These are phyloP conservation scores for Chlorops oryzae DNA, from an alignment of 1,140 invertebrate species.

Conservation along the genomic window DNA sequence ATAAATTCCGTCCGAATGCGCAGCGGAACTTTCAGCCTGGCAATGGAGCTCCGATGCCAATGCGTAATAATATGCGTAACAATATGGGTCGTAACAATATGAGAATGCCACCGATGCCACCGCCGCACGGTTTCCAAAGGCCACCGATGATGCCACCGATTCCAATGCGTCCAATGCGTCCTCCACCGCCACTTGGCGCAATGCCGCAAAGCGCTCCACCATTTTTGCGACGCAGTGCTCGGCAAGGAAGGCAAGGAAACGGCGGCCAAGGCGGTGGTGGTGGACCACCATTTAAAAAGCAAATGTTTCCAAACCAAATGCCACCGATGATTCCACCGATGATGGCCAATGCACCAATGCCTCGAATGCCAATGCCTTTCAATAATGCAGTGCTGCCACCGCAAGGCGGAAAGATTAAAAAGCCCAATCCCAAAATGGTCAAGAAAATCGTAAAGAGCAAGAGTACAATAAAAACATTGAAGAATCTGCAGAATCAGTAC, in stretches of 20 bases:
- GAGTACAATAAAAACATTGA: slow-evolving; percentile 41
- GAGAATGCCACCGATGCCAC: slow-evolving; percentile 24
- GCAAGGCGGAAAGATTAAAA: slow-evolving; percentile 32
- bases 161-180: slow-evolving; percentile 31
- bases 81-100: slow-evolving; percentile 8
- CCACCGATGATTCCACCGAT: slow-evolving; percentile 24
- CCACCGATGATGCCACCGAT: slow-evolving; percentile 24
- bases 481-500: slow-evolving; percentile 45
- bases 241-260: neutral
- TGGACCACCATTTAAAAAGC: too few species aligned
- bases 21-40: slow-evolving; percentile 9
- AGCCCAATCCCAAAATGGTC: slow-evolving; percentile 33
- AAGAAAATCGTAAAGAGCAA: slow-evolving; percentile 38
- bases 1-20: slow-evolving; percentile 18
- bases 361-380: slow-evolving; percentile 18
- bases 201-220: slow-evolving; percentile 14
- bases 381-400: slow-evolving; percentile 19
- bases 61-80: slow-evolving; percentile 19
- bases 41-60: slow-evolving; percentile 14
- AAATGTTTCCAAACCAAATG: too few species aligned
- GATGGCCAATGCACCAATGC: slow-evolving; percentile 34
- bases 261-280: neutral
- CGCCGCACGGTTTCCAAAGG: slow-evolving; percentile 19
- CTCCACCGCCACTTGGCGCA: slow-evolving; percentile 16
- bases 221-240: slow-evolving; percentile 11